phyloP scores from a whole-genome alignment of 2,888 invertebrate genomes.

The Hecatera dysodea region DNA sequence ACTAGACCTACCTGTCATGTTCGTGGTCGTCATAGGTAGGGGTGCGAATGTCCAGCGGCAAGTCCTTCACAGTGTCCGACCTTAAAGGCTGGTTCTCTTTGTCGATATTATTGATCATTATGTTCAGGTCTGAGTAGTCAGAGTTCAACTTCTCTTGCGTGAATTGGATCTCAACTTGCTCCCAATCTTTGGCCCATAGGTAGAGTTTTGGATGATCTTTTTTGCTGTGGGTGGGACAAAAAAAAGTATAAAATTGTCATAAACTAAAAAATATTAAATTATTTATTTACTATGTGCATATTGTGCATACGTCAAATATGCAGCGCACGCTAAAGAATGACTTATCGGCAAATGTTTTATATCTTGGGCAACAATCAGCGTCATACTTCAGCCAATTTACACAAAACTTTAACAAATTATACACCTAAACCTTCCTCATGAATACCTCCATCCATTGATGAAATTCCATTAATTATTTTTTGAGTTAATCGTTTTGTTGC shows the following conservation, averaged over 20 bases:
- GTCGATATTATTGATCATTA: slow-evolving; percentile 81
- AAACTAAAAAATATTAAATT: background rate
- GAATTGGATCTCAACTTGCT: slow-evolving; percentile 84
- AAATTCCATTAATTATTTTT: too few species aligned
- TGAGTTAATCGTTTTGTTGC: too few species aligned
- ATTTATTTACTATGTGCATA: too few species aligned
- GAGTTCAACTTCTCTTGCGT: slow-evolving; percentile 83
- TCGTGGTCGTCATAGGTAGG: slow-evolving; percentile 72
- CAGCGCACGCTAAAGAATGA: too few species aligned
- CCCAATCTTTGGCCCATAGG: slow-evolving; percentile 96
- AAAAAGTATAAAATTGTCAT: background rate
- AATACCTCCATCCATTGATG: too few species aligned
- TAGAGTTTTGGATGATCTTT: slow-evolving; percentile 96
- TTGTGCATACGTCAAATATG: too few species aligned
- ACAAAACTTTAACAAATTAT: too few species aligned
- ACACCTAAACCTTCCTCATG: too few species aligned
- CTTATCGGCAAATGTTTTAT: too few species aligned
- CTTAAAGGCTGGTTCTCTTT: slow-evolving; percentile 84
- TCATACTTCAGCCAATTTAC: too few species aligned
- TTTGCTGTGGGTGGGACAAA: slow-evolving; percentile 85
- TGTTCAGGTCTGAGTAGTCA: slow-evolving; percentile 83
- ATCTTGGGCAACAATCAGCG: too few species aligned
- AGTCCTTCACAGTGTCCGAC: slow-evolving; percentile 73
- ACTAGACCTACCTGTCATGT: slow-evolving; percentile 49
- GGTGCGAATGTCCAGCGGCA: slow-evolving; percentile 70